These are phyloP conservation scores for Cichlasoma orientale DNA, from an alignment of 2,797 vertebrate species.

Conservation along the genomic window DNA sequence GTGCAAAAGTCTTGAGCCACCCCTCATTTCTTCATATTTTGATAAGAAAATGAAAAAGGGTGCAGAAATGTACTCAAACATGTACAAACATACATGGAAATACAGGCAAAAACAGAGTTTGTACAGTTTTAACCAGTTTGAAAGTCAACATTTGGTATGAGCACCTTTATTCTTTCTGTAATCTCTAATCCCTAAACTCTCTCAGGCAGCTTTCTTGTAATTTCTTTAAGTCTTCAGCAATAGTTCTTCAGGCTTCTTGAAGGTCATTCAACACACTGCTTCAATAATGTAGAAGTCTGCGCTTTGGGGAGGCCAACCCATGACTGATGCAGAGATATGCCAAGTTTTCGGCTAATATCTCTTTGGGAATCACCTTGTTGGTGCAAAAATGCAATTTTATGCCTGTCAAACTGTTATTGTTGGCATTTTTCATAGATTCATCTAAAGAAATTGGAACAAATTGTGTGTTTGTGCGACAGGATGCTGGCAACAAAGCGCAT, in stretches of 20 bases:
- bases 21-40: background rate
- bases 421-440: background rate
- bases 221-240: background rate
- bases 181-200: too few species aligned
- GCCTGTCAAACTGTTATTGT: background rate
- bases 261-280: too few species aligned
- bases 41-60: background rate
- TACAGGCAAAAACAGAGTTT: rapidly evolving
- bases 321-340: background rate
- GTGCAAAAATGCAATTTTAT: background rate
- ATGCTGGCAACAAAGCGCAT: background rate
- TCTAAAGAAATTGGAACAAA: background rate
- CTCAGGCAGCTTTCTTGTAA: background rate
- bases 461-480: background rate
- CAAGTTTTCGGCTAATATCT: background rate
- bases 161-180: background rate
- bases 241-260: background rate
- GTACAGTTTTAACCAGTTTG: background rate
- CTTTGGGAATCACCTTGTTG: background rate
- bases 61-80: background rate
- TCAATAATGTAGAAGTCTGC: background rate
- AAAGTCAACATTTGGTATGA: background rate
- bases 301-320: too few species aligned
- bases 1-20: background rate
- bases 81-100: background rate